Percentiles rank a stretch among this genome's conserved stretches.
Evolutionary conservation across 2,113 vertebrate genomes (phyloP).

Genomic region (Leucoraja erinaceus): DNA sequence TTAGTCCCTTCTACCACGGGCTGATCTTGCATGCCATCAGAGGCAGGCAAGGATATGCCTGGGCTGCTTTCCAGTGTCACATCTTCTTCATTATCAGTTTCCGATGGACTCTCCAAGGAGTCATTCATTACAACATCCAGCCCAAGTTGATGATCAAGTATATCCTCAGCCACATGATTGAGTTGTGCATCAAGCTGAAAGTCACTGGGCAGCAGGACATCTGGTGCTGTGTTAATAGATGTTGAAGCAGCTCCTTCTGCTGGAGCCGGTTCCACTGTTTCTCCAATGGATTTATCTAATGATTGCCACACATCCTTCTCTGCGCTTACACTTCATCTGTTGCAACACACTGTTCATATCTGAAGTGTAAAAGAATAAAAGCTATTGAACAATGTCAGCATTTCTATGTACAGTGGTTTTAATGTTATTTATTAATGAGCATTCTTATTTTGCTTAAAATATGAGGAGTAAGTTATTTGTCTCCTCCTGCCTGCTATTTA

Average conservation of each 20-base stretch:
- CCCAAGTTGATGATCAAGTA: slow-evolving; percentile 58
- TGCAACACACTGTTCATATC: slow-evolving; percentile 58
- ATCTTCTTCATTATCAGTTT: slow-evolving; percentile 54
- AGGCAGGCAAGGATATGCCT: slow-evolving; percentile 49
- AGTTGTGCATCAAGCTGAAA: slow-evolving; percentile 52
- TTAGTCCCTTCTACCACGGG: slow-evolving; percentile 74
- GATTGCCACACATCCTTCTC: slow-evolving; percentile 63
- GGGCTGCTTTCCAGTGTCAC: slow-evolving; percentile 49
- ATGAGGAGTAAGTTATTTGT: no score
- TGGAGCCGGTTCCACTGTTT: slow-evolving; percentile 39
- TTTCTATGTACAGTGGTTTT: background rate
- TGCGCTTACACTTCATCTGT: slow-evolving; percentile 66
- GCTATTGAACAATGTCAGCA: background rate
- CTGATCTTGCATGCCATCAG: slow-evolving; percentile 52
- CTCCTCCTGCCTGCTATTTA: no score
- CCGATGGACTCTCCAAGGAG: slow-evolving; percentile 56
- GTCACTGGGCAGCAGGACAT: slow-evolving; percentile 50
- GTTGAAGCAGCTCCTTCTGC: slow-evolving; percentile 46
- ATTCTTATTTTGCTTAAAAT: background rate
- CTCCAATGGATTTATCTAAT: slow-evolving; percentile 31
- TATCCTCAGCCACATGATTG: slow-evolving; percentile 58
- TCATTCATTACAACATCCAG: slow-evolving; percentile 48
- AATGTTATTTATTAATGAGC: background rate
- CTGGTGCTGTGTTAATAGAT: slow-evolving; percentile 47
- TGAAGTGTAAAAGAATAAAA: slow-evolving; percentile 44